Evolutionary conservation across 2,797 vertebrate species (phyloP).

Genomic region (Brachyalestes nurse): DNA sequence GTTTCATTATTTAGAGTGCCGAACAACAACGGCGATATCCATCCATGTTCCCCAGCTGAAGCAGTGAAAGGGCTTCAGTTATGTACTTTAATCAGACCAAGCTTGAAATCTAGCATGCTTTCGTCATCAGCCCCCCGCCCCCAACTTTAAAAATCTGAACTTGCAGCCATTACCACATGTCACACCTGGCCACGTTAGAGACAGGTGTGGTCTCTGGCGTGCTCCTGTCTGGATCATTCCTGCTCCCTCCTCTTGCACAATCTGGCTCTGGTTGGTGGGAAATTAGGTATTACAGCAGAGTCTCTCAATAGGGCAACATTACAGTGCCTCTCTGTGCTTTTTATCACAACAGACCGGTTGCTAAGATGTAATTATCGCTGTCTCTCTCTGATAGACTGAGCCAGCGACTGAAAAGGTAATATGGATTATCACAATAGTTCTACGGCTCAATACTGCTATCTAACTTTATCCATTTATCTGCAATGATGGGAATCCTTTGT

Average conservation of each 20-base stretch:
- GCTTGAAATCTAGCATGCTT: conserved; percentile 17
- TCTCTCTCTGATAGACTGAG: conserved; percentile 78
- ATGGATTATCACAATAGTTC: conserved; percentile 80
- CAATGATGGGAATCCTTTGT: conserved; percentile 81
- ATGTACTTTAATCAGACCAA: conserved; percentile 23
- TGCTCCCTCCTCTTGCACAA: conserved; percentile 77
- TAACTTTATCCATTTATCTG: conserved; percentile 84
- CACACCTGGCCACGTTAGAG: conserved; percentile 44
- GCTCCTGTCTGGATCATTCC: conserved; percentile 74
- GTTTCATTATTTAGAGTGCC: conserved; percentile 55
- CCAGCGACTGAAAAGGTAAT: conserved; percentile 77
- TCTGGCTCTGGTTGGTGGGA: conserved; percentile 64
- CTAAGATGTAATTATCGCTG: conserved; percentile 83
- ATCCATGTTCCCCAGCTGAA: conserved; percentile 43
- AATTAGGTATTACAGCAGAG: conserved; percentile 45
- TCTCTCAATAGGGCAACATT: conserved; percentile 68
- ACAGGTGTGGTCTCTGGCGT: conserved; percentile 54
- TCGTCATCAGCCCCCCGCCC: not conserved
- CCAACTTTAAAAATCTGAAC: too few species aligned
- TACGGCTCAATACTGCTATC: conserved; percentile 78
- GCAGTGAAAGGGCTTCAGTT: conserved; percentile 12
- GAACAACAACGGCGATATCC: conserved; percentile 30
- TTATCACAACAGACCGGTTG: conserved; percentile 76
- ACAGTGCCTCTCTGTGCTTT: conserved; percentile 64
- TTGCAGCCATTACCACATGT: conserved; percentile 32